Evolutionary conservation across 2,113 vertebrate genomes (phyloP).

Genomic region (Cervus canadensis): DNA sequence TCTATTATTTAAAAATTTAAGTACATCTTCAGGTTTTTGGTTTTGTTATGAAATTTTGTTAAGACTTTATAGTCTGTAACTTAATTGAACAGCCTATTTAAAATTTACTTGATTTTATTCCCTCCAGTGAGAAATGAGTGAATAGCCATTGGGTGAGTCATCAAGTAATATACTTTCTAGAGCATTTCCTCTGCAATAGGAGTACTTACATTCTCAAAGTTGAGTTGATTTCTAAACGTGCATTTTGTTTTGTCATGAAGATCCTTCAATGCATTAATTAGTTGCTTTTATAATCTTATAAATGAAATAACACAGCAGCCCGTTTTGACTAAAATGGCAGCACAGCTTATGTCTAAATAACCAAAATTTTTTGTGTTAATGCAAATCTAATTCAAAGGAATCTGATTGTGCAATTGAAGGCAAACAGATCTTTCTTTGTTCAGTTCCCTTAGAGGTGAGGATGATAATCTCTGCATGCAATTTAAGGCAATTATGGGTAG

Average conservation of each 20-base stretch:
- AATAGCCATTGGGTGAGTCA: background rate
- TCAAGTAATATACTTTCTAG: background rate
- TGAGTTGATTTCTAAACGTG: background rate
- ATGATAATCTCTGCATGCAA: background rate
- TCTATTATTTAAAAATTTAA: background rate
- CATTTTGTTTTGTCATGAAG: background rate
- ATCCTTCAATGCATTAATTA: background rate
- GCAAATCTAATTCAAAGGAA: background rate
- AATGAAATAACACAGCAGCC: background rate
- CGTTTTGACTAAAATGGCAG: background rate
- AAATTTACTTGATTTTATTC: conserved; percentile 9
- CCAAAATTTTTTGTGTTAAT: background rate
- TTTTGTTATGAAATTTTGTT: background rate
- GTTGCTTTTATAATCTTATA: background rate
- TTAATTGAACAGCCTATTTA: background rate
- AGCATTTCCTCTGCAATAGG: background rate
- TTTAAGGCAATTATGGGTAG: background rate
- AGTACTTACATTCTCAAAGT: background rate
- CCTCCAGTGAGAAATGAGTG: background rate
- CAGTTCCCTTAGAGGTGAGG: background rate
- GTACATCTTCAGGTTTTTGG: background rate
- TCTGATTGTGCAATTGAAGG: background rate
- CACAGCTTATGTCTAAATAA: background rate
- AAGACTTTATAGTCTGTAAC: background rate
- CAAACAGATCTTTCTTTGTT: background rate